Evolutionary conservation across 2,888 invertebrate species (phyloP).

Genomic region (Xestobium rufovillosum): DNA sequence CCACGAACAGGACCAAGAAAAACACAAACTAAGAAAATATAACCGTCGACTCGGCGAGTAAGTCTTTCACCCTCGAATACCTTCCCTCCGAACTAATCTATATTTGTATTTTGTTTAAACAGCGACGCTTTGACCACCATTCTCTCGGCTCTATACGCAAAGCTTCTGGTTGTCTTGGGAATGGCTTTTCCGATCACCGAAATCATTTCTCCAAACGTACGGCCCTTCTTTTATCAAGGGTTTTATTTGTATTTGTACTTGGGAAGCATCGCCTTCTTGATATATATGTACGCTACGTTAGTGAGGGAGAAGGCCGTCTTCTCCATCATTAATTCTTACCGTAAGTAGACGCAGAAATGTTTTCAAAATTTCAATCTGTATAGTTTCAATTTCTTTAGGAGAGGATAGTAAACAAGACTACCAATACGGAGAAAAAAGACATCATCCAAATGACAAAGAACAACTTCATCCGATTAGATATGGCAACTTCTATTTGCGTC

Average conservation of each 20-base stretch:
- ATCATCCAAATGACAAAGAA: slow-evolving; percentile 13
- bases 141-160: slow-evolving; percentile 76
- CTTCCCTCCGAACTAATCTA: neutral
- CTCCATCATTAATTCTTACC: slow-evolving; percentile 44
- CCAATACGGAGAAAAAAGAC: neutral
- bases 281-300: slow-evolving; percentile 51
- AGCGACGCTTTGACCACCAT: slow-evolving; percentile 67
- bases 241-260: slow-evolving; percentile 78
- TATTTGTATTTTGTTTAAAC: slow-evolving; percentile 27
- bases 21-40: slow-evolving; percentile 37
- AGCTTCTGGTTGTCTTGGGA: slow-evolving; percentile 74
- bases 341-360: slow-evolving; percentile 16
- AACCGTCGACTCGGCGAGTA: slow-evolving; percentile 46
- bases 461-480: slow-evolving; percentile 51
- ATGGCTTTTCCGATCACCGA: slow-evolving; percentile 83
- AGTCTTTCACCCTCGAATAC: slow-evolving; percentile 25
- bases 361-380: no score
- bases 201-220: slow-evolving; percentile 70
- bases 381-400: no score
- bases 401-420: slow-evolving; percentile 4
- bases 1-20: slow-evolving; percentile 26
- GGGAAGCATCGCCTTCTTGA: slow-evolving; percentile 45
- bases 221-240: slow-evolving; percentile 69
- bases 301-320: slow-evolving; percentile 45
- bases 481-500: slow-evolving; percentile 79